A percentile compares a stretch with the other conserved stretches of the same genome.
Evolutionary conservation across 2,797 vertebrate genomes (phyloP).

Genomic region (Manis javanica): DNA sequence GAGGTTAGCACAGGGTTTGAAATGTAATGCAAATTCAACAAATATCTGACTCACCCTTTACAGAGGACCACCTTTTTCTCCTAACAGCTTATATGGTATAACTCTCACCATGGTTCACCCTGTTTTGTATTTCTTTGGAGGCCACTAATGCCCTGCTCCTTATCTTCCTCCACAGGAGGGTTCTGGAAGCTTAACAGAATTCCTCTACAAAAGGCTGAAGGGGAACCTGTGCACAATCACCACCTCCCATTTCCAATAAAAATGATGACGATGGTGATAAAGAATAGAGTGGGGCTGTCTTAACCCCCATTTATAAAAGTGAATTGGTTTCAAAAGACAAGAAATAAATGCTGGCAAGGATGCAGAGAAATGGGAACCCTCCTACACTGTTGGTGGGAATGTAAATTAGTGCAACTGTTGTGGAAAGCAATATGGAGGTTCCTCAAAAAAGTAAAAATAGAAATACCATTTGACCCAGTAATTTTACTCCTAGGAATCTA

Average conservation of each 20-base stretch:
- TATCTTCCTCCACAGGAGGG: not conserved
- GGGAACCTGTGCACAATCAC: not conserved
- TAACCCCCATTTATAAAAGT: not conserved
- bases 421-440: no score
- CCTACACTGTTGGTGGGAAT: no score
- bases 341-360: no score
- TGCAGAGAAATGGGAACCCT: no score
- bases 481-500: no score
- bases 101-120: not conserved
- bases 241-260: not conserved
- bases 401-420: no score
- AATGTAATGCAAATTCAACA: not conserved
- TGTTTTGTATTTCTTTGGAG: not conserved
- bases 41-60: not conserved
- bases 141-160: not conserved
- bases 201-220: not conserved
- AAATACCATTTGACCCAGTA: no score
- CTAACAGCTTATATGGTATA: not conserved
- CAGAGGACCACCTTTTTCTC: not conserved
- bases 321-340: not conserved
- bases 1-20: not conserved
- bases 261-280: no score
- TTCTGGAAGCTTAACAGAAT: not conserved
- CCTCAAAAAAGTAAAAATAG: no score
- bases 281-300: not conserved